Conservation (phyloP, 2,888 invertebrate species). For the Linnaemya tessellans region DNA sequence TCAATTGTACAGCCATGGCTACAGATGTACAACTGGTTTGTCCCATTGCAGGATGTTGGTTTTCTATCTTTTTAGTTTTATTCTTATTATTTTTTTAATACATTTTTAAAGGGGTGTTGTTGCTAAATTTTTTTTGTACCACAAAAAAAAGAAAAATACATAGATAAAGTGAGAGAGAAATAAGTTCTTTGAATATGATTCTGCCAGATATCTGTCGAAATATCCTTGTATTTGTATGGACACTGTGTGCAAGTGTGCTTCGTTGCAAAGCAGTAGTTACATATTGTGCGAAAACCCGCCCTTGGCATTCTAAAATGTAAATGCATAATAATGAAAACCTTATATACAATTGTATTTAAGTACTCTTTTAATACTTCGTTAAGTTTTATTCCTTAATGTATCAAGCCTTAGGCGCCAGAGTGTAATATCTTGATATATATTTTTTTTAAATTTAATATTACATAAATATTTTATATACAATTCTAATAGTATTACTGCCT, state of each 20-base stretch:
- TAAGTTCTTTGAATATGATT: constrained; percentile 41
- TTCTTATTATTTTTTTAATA: neutral
- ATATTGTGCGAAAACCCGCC: constrained; percentile 67
- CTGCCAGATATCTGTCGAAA: constrained; percentile 24
- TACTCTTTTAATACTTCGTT: constrained; percentile 37
- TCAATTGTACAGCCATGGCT: constrained; percentile 17
- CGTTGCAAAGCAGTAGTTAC: constrained; percentile 5
- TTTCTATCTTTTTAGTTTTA: constrained; percentile 46
- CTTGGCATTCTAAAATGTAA: constrained; percentile 49
- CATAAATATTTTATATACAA: too few relatives aligned
- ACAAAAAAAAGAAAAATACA: neutral
- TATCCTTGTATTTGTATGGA: neutral
- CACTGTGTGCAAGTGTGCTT: neutral
- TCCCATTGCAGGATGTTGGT: constrained; percentile 65
- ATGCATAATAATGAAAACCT: constrained; percentile 39
- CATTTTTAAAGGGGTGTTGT: constrained; percentile 40
- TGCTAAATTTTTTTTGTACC: constrained; percentile 13
- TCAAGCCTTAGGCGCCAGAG: too few relatives aligned
- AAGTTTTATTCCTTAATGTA: constrained; percentile 23
- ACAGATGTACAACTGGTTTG: constrained; percentile 31
- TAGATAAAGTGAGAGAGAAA: constrained; percentile 7
- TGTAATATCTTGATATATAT: too few relatives aligned
- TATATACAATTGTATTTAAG: constrained; percentile 56
- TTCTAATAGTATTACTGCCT: too few relatives aligned
- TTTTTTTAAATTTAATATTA: too few relatives aligned